Evolutionary conservation across 2,113 vertebrate genomes (phyloP), one percentile per base, ranked within the genome.

Genomic region (Oncorhynchus masou): DNA sequence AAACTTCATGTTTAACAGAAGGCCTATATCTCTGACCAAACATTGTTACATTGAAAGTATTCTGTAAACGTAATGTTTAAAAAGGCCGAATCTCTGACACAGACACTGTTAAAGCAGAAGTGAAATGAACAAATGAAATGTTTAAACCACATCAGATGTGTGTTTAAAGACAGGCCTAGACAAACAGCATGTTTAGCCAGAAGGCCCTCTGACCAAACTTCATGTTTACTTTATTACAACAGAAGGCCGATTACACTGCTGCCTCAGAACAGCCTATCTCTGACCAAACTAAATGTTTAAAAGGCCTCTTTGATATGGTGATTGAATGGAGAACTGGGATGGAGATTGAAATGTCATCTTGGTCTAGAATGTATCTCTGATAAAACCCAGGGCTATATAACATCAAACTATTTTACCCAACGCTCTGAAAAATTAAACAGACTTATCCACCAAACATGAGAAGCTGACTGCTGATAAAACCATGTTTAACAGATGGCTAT

Each of bases 51-150:
- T 76, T 78, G 87, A 83, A 90, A 91, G 74, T 86, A 79, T 79
- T 84, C 77, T 81, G 80, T 85, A 84, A 90, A 90, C 77, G 83
- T 84, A 74, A n/a, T n/a, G n/a, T n/a, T n/a, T n/a, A n/a, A n/a
- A n/a, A n/a, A n/a, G n/a, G n/a, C n/a, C n/a, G n/a, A n/a, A n/a
- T n/a, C n/a, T n/a, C n/a, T n/a, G n/a, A n/a, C 86, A 88, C 79
- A 90, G 86, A 88, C 88, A 73, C 77, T 80, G 86, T 90, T 89
- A 86, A 90, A 88, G 77, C 84, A 88, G 81, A 86, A 89, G 86
- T 89, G 88, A 89, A 91, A 88, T 93, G 90, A 90, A 87, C 89
- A 91, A 88, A 93, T 92, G 86, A 90, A 83, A 86, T 16, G 49
- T 45, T 45, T 76, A 54, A 89, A 87, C 92, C 91, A 92, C 91